These are phyloP conservation scores for Sebastes melanostomus DNA, from an alignment of 2,797 vertebrate genomes.

Conservation along the genomic window DNA sequence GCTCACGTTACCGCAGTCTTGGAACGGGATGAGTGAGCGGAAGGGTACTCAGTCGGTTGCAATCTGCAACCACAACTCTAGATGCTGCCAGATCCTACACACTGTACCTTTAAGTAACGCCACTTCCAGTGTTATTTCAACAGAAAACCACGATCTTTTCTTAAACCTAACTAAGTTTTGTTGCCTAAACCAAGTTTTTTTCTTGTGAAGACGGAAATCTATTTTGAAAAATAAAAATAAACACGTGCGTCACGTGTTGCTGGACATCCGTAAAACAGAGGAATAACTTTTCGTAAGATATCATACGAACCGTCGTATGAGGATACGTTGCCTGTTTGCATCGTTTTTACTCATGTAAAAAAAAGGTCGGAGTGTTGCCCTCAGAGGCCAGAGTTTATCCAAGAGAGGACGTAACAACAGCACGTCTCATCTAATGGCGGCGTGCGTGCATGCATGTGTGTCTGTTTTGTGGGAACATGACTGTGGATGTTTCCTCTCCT, in stretches of 20 bases:
- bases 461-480: constrained; percentile 74
- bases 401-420: constrained; percentile 34
- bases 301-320: not conserved
- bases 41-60: no score
- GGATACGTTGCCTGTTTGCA: not conserved
- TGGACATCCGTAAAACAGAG: not conserved
- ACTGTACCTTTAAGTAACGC: not conserved
- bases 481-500: constrained; percentile 75
- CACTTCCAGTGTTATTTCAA: not conserved
- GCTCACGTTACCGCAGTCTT: no score
- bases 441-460: constrained; percentile 30
- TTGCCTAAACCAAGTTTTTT: not conserved
- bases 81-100: no score
- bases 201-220: not conserved
- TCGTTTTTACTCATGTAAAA: constrained; percentile 22
- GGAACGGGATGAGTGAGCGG: no score
- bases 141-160: not conserved
- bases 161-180: not conserved
- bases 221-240: not conserved
- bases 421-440: constrained; percentile 21
- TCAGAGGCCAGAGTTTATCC: constrained; percentile 42
- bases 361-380: constrained; percentile 30
- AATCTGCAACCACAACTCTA: no score
- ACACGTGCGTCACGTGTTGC: not conserved
- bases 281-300: not conserved